A percentile compares a stretch with the other conserved stretches of the same genome.
These are phyloP conservation scores for Liodrosophila aerea DNA, from an alignment of 2,888 invertebrate species.

Conservation along the genomic window DNA sequence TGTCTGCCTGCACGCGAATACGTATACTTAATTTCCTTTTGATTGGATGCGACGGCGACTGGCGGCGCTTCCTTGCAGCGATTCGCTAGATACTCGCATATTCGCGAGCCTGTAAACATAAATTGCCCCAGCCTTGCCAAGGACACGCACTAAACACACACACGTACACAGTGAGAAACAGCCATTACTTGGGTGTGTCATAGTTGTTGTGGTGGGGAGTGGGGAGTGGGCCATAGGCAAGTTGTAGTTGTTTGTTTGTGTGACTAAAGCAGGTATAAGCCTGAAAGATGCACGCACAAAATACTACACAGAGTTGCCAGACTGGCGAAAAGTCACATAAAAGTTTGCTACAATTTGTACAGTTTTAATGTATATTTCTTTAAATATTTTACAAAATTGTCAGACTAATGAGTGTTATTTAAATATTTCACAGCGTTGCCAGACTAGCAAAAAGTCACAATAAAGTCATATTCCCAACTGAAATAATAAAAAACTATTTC, in stretches of 20 bases:
- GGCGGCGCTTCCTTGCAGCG: conserved; percentile 28
- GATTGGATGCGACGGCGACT: conserved; percentile 64
- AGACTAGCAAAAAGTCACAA: too few species aligned
- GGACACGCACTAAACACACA: conserved; percentile 52
- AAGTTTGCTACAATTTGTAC: too few species aligned
- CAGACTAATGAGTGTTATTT: too few species aligned
- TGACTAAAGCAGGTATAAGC: background rate
- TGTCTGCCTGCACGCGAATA: conserved; percentile 57
- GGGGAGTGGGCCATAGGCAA: conserved; percentile 2
- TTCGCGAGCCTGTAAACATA: conserved; percentile 39
- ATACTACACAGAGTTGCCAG: conserved; percentile 10
- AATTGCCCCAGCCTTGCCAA: conserved; percentile 47
- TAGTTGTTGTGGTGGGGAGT: background rate
- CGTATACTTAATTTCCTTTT: conserved; percentile 64
- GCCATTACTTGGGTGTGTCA: conserved; percentile 4
- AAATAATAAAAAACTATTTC: too few species aligned
- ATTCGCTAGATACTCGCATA: conserved; percentile 48
- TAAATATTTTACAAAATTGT: too few species aligned
- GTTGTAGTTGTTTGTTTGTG: background rate
- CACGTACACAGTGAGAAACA: background rate
- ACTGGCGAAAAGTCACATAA: background rate
- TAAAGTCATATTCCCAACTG: too few species aligned
- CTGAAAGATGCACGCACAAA: conserved; percentile 21
- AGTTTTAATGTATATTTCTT: too few species aligned
- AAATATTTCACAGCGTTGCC: too few species aligned